These are phyloP conservation scores for Acridotheres tristis DNA, from an alignment of 2,797 vertebrate genomes.

Conservation along the genomic window DNA sequence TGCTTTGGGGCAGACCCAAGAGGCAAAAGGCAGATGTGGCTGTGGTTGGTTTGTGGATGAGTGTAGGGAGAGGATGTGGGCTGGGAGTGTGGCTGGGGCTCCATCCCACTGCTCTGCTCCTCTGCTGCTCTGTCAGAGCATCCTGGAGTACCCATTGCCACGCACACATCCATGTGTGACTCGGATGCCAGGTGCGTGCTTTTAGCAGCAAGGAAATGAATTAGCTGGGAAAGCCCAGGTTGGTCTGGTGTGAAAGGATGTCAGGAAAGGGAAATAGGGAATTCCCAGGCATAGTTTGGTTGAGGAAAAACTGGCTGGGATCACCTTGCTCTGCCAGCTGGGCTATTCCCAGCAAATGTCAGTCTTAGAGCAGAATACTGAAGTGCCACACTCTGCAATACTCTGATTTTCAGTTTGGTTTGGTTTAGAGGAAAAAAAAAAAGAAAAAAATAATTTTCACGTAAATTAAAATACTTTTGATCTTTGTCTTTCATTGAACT, in stretches of 20 bases:
- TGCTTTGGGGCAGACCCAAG: neutral
- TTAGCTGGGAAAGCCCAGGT: neutral
- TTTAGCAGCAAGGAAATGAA: neutral
- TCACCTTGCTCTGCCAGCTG: neutral
- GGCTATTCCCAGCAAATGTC: neutral
- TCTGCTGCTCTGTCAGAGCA: neutral
- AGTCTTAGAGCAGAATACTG: neutral
- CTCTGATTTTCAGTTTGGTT: neutral
- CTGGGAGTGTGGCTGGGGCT: accelerated
- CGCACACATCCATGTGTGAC: accelerated
- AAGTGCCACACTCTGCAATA: neutral
- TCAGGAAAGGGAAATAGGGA: neutral
- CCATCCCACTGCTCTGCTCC: neutral
- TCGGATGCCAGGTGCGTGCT: accelerated
- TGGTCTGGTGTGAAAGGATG: neutral
- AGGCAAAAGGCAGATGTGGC: neutral
- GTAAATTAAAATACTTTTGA: conserved; percentile 67
- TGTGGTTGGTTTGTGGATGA: neutral
- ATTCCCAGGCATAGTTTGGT: neutral
- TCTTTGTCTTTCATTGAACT: conserved; percentile 56
- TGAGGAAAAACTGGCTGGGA: neutral
- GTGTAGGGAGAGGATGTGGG: neutral
- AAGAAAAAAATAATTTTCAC: neutral
- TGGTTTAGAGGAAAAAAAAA: neutral
- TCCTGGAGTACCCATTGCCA: accelerated